phyloP scores from a whole-genome alignment of 2,113 vertebrate species.

The Thomomys bottae region DNA sequence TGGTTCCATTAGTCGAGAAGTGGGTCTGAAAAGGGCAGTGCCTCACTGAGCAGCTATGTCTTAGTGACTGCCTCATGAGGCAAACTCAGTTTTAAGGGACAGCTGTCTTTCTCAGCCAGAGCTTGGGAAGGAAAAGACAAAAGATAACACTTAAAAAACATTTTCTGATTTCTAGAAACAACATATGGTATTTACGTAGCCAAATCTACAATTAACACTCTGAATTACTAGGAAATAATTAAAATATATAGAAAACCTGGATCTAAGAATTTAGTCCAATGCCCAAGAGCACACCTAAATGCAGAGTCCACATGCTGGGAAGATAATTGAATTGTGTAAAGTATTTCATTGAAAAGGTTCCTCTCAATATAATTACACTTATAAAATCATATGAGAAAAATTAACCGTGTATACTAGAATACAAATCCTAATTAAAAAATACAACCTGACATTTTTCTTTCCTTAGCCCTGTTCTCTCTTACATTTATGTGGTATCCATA shows the following conservation, averaged over 20 bases:
- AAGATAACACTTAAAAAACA: background rate
- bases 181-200: background rate
- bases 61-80: background rate
- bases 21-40: background rate
- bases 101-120: background rate
- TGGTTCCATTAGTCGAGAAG: background rate
- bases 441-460: background rate
- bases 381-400: background rate
- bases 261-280: slow-evolving; percentile 26
- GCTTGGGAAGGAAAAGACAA: background rate
- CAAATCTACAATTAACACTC: background rate
- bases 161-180: background rate
- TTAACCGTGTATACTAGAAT: background rate
- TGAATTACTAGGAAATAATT: background rate
- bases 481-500: background rate
- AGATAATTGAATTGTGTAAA: background rate
- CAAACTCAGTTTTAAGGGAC: background rate
- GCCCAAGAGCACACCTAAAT: background rate
- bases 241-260: background rate
- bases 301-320: background rate
- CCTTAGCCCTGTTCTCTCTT: background rate
- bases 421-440: background rate
- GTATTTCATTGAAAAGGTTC: background rate
- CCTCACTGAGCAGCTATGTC: background rate
- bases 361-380: background rate